Conservation (phyloP, 2,888 invertebrate genomes). For the Sericinus montela region DNA sequence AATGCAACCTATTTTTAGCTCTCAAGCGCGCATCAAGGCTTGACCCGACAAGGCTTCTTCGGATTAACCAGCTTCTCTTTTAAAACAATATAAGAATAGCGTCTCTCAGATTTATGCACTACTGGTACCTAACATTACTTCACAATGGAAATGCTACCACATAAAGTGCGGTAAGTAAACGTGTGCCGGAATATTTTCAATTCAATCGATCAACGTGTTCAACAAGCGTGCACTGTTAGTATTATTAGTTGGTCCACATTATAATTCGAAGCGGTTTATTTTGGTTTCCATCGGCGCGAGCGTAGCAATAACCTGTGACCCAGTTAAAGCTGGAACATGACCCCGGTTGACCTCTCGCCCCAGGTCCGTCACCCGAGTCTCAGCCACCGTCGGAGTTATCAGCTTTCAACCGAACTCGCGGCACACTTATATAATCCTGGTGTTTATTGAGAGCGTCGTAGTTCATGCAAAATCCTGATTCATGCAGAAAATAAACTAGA, state of each 20-base stretch:
- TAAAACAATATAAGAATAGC: conserved; percentile 29
- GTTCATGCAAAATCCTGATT: too few relatives aligned
- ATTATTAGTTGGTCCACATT: not conserved
- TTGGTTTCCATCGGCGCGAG: conserved; percentile 44
- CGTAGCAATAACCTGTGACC: conserved; percentile 63
- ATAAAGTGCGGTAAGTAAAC: too few relatives aligned
- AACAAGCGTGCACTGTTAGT: not conserved
- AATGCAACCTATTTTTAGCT: conserved; percentile 43
- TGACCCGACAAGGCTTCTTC: conserved; percentile 33
- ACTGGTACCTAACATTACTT: conserved; percentile 25
- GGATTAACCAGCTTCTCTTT: conserved; percentile 27
- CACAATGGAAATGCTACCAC: not conserved
- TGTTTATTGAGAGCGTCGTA: conserved; percentile 1
- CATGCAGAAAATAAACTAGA: too few relatives aligned
- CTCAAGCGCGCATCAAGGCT: conserved; percentile 29
- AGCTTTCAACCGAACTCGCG: conserved; percentile 25
- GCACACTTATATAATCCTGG: conserved; percentile 24
- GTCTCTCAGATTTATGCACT: conserved; percentile 31
- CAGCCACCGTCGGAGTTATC: conserved; percentile 32
- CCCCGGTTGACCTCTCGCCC: conserved; percentile 64
- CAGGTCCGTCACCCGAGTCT: conserved; percentile 50
- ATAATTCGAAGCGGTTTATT: conserved; percentile 50
- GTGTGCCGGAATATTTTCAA: too few relatives aligned
- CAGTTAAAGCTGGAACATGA: conserved; percentile 55
- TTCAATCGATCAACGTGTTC: too few relatives aligned